Evolutionary conservation across 2,113 vertebrate genomes (phyloP).

Genomic region (Poicephalus gulielmi): DNA sequence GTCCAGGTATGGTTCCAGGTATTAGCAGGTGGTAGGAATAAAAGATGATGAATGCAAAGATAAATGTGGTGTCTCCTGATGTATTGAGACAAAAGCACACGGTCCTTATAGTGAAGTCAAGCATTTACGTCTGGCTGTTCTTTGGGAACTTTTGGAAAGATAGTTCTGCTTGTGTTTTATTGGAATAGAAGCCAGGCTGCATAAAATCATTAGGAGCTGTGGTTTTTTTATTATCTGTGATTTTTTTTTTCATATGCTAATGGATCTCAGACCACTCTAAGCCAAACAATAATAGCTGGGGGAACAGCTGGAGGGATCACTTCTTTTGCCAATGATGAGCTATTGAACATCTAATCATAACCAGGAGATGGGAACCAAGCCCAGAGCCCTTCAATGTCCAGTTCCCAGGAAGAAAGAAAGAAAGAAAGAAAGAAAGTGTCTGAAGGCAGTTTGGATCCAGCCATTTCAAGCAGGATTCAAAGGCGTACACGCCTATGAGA

Average conservation of each 20-base stretch:
- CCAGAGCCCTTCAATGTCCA: background rate
- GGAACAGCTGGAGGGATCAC: background rate
- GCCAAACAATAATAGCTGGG: background rate
- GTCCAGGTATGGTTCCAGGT: background rate
- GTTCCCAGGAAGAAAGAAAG: background rate
- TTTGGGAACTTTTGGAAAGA: slow-evolving; percentile 6
- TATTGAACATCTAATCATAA: slow-evolving; percentile 47
- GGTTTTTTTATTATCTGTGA: slow-evolving; percentile 38
- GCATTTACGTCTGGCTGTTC: background rate
- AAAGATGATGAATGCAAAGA: slow-evolving; percentile 15
- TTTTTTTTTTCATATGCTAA: slow-evolving; percentile 6
- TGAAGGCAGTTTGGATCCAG: background rate
- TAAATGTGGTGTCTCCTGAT: background rate
- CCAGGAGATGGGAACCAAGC: slow-evolving; percentile 33
- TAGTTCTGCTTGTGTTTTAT: slow-evolving; percentile 9
- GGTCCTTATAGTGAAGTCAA: background rate
- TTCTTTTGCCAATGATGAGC: background rate
- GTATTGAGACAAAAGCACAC: background rate
- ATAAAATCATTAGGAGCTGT: slow-evolving; percentile 16
- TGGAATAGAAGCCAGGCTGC: slow-evolving; percentile 35
- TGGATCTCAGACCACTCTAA: slow-evolving; percentile 29
- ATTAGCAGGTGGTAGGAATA: slow-evolving; percentile 25
- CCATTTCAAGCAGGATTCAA: background rate
- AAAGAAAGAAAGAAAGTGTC: background rate
- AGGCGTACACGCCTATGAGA: background rate